These are phyloP conservation scores for Lytechinus variegatus DNA, from an alignment of 35 echinoderm and acorn worm genomes.

Conservation along the genomic window DNA sequence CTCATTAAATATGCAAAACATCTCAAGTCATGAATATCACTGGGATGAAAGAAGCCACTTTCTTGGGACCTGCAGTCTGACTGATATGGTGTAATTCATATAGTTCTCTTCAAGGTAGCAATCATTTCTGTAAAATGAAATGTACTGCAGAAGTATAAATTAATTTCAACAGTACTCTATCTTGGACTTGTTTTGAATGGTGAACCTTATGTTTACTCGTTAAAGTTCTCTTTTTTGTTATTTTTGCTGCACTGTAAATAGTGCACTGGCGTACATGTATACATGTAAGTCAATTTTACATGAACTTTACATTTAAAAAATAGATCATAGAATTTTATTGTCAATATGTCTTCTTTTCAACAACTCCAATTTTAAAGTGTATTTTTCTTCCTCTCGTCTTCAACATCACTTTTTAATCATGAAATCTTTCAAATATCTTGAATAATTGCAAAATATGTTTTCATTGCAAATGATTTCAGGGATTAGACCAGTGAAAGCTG, in stretches of 20 bases:
- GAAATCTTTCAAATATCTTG: not conserved
- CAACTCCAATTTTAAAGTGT: not conserved
- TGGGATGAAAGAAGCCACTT: too few relatives aligned
- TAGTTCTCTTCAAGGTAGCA: not conserved
- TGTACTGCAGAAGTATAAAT: not conserved
- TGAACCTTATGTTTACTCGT: not conserved
- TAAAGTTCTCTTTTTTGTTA: too few relatives aligned
- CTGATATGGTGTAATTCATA: too few relatives aligned
- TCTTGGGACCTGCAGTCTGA: too few relatives aligned
- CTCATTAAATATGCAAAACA: too few relatives aligned
- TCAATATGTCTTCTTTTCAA: not conserved
- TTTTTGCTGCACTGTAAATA: not conserved
- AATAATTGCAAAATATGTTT: not conserved
- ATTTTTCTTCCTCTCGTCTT: not conserved
- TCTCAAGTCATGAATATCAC: too few relatives aligned
- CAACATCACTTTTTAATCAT: not conserved
- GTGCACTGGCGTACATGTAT: not conserved
- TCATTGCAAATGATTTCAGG: too few relatives aligned
- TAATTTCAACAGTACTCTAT: not conserved
- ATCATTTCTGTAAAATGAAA: not conserved
- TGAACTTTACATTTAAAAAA: not conserved
- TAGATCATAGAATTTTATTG: not conserved
- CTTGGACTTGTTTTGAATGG: not conserved
- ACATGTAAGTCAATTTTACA: not conserved
- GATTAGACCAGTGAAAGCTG: too few relatives aligned